Conservation (phyloP, 2,113 vertebrate genomes). For the Macaca nemestrina region DNA sequence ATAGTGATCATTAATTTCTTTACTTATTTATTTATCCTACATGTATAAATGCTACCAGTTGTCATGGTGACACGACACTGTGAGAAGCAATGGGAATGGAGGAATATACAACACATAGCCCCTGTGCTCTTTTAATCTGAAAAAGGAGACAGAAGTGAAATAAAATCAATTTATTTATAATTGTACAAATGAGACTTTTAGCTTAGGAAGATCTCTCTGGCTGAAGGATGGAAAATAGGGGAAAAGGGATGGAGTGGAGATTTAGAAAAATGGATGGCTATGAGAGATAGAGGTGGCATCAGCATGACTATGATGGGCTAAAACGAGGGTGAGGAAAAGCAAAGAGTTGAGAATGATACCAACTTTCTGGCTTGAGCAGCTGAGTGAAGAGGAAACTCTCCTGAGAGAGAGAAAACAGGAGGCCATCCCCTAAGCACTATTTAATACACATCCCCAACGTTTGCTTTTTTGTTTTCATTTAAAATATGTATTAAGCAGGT, state of each 20-base stretch:
- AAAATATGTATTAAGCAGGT: not conserved
- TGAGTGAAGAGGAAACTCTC: not conserved
- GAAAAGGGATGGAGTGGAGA: too few relatives aligned
- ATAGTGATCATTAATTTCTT: not conserved
- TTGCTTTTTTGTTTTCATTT: not conserved
- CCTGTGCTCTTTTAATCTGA: not conserved
- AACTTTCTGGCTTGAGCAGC: not conserved
- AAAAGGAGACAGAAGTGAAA: not conserved
- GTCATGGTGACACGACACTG: not conserved
- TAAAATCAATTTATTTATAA: not conserved
- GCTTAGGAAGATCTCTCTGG: not conserved
- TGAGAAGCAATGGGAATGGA: not conserved
- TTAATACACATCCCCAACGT: accelerated
- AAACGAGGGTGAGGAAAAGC: not conserved
- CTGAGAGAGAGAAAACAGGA: not conserved
- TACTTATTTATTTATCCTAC: not conserved
- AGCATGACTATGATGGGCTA: too few relatives aligned
- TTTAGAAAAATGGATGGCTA: not conserved
- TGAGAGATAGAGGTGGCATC: not conserved
- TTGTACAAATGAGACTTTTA: not conserved
- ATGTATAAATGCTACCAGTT: too few relatives aligned
- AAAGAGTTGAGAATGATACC: accelerated
- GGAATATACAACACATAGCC: not conserved
- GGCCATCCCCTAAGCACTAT: too few relatives aligned
- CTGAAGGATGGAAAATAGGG: not conserved